Conservation (phyloP, 2,797 vertebrate species). For the Mormyrops attenuatus region DNA sequence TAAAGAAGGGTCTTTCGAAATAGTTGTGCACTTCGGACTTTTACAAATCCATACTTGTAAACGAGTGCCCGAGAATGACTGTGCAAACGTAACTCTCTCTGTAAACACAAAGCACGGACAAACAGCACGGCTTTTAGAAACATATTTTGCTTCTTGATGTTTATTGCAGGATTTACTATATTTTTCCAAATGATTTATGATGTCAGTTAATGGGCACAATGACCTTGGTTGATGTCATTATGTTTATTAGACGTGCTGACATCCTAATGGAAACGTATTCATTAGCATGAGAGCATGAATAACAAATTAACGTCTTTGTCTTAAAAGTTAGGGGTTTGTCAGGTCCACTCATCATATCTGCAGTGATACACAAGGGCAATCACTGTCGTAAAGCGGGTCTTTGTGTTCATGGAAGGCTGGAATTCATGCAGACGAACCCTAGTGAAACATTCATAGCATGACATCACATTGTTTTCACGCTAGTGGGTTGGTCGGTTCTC, state of each 20-base stretch:
- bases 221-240: conserved; percentile 2
- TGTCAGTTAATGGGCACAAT: conserved; percentile 11
- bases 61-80: not conserved
- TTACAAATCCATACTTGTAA: not conserved
- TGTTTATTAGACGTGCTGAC: conserved; percentile 10
- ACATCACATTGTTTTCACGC: not conserved
- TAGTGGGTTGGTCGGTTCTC: not conserved
- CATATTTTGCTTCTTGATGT: not conserved
- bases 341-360: not conserved
- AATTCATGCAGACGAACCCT: not conserved
- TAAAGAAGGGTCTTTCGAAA: not conserved
- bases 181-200: conserved; percentile 7
- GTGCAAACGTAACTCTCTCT: not conserved
- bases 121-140: conserved; percentile 3
- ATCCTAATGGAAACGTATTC: conserved; percentile 5
- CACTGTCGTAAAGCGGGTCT: not conserved
- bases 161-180: not conserved
- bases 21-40: not conserved
- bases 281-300: conserved; percentile 11
- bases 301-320: conserved; percentile 16
- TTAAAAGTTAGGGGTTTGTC: not conserved
- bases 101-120: not conserved
- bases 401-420: not conserved
- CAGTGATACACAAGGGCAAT: not conserved
- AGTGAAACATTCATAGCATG: not conserved